Evolutionary conservation across 2,888 invertebrate genomes (phyloP).

Genomic region (Apodemia hepburni): DNA sequence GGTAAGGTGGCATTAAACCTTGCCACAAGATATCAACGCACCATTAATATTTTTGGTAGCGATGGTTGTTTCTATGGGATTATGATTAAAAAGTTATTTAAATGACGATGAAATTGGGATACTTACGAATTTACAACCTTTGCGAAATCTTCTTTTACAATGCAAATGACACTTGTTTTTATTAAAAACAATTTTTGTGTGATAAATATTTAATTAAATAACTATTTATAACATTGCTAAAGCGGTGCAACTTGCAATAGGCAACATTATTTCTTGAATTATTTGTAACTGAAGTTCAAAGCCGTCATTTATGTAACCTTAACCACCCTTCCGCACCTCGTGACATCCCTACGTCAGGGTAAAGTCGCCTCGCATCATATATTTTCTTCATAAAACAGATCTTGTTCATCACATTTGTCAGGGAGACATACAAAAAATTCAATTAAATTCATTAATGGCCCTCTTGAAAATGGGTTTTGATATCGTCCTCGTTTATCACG

Average conservation of each 20-base stretch:
- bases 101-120: too few species aligned
- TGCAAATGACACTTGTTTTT: too few species aligned
- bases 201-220: not conserved
- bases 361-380: slow-evolving; percentile 56
- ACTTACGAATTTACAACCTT: too few species aligned
- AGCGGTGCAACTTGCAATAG: not conserved
- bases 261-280: not conserved
- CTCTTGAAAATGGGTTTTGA: slow-evolving; percentile 95
- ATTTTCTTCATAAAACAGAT: slow-evolving; percentile 83
- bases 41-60: too few species aligned
- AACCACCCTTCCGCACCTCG: slow-evolving; percentile 24
- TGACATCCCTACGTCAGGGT: slow-evolving; percentile 20
- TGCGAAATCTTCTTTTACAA: too few species aligned
- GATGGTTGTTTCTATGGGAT: too few species aligned
- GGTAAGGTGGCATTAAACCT: too few species aligned
- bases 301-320: not conserved
- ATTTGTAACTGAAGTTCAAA: not conserved
- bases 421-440: slow-evolving; percentile 95
- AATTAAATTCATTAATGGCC: slow-evolving; percentile 90
- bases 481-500: slow-evolving; percentile 93
- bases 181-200: not conserved
- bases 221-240: not conserved
- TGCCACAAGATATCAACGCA: too few species aligned
- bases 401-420: slow-evolving; percentile 88
- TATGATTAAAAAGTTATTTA: too few species aligned